A percentile compares a stretch with the other conserved stretches of the same genome.
These are phyloP conservation scores for Porites lobata DNA, from an alignment of 92 coral and sea anemone species.

Conservation along the genomic window DNA sequence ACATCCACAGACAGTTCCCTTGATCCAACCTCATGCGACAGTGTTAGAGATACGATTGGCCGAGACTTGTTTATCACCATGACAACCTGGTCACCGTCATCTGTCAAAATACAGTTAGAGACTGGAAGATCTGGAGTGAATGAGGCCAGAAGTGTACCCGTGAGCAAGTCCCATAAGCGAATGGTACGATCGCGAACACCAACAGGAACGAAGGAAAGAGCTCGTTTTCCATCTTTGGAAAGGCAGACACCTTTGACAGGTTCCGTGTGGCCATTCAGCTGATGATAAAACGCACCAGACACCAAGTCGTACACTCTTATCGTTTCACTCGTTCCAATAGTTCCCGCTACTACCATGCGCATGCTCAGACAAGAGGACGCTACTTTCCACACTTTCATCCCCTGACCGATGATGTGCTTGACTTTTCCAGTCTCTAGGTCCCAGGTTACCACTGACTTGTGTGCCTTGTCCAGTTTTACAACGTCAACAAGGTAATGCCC, in stretches of 20 bases:
- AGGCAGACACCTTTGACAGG: conserved; percentile 89
- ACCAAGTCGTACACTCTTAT: conserved; percentile 88
- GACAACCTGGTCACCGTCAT: conserved; percentile 97
- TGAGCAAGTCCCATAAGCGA: conserved; percentile 89
- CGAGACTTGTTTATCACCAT: conserved; percentile 97
- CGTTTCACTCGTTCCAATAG: conserved; percentile 81
- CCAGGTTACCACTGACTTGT: conserved; percentile 95
- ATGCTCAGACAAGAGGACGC: conserved; percentile 90
- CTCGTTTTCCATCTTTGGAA: conserved; percentile 90
- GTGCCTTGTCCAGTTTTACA: conserved; percentile 86
- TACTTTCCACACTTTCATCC: conserved; percentile 90
- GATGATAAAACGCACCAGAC: conserved; percentile 83
- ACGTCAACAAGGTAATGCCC: conserved; percentile 95
- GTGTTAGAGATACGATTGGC: conserved; percentile 92
- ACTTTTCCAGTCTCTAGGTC: conserved; percentile 93
- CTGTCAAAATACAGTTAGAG: conserved; percentile 96
- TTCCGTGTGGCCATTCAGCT: conserved; percentile 90
- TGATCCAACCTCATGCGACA: conserved; percentile 88
- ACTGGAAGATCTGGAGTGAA: conserved; percentile 97
- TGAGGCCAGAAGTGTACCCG: conserved; percentile 84
- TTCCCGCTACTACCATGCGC: conserved; percentile 89
- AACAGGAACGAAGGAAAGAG: conserved; percentile 85
- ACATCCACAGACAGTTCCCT: conserved; percentile 99
- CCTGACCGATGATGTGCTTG: conserved; percentile 92
- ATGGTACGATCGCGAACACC: conserved; percentile 89